These are phyloP conservation scores for Euspilapteryx auroguttella DNA, from an alignment of 2,888 invertebrate species.

Conservation along the genomic window DNA sequence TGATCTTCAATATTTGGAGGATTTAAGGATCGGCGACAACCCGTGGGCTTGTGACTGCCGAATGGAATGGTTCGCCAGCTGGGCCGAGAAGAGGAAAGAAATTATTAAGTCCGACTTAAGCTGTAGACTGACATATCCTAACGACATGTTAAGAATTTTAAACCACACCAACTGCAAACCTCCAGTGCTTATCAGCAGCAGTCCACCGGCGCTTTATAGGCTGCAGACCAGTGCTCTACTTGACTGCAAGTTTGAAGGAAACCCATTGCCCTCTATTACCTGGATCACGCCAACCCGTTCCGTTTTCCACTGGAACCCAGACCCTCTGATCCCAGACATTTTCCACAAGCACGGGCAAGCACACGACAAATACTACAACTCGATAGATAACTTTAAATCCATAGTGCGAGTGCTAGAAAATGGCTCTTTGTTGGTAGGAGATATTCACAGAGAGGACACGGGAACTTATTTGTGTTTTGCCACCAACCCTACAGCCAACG, in stretches of 20 bases:
- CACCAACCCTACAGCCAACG: conserved; percentile 80
- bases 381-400: conserved; percentile 47
- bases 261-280: conserved; percentile 77
- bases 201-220: conserved; percentile 65
- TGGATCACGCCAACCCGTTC: conserved; percentile 81
- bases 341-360: conserved; percentile 68
- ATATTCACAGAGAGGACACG: conserved; percentile 76
- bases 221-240: conserved; percentile 70
- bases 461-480: conserved; percentile 87
- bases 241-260: conserved; percentile 76
- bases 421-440: conserved; percentile 75
- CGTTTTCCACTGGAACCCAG: conserved; percentile 78
- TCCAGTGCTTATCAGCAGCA: conserved; percentile 62
- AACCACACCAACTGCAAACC: conserved; percentile 72
- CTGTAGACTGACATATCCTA: conserved; percentile 67
- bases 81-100: conserved; percentile 52
- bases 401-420: conserved; percentile 72
- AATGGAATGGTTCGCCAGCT: conserved; percentile 72
- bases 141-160: conserved; percentile 71
- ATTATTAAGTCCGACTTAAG: conserved; percentile 63
- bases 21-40: conserved; percentile 72
- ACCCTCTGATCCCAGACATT: conserved; percentile 65
- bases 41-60: conserved; percentile 87
- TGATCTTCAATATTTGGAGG: conserved; percentile 63
- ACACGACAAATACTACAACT: conserved; percentile 55